A percentile compares a stretch with the other conserved stretches of the same genome.
These are phyloP conservation scores for Pluvianellus socialis DNA, from an alignment of 2,113 vertebrate species.

Conservation along the genomic window DNA sequence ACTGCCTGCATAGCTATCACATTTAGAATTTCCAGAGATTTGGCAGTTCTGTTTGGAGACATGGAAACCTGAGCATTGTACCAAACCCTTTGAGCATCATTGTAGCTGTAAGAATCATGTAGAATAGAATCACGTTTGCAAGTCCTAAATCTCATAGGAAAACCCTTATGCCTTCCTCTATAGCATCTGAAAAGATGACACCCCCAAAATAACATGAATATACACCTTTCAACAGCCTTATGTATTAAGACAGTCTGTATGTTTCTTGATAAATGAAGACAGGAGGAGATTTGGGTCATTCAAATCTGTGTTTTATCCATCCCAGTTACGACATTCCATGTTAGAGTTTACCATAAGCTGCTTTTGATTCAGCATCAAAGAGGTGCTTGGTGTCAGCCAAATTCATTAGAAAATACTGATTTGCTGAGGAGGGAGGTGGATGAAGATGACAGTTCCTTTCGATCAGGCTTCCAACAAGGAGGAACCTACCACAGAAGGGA, in stretches of 20 bases:
- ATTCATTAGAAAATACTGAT: neutral
- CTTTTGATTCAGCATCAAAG: neutral
- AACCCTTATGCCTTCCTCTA: neutral
- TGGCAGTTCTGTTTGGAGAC: neutral
- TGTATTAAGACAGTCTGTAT: neutral
- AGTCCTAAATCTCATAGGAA: neutral
- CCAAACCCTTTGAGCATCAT: neutral
- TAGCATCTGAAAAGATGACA: neutral
- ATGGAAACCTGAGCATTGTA: neutral
- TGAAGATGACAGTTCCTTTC: neutral
- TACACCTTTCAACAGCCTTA: neutral
- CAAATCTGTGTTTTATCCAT: neutral
- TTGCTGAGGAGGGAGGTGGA: neutral
- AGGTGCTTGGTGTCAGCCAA: neutral
- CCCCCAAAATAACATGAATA: neutral
- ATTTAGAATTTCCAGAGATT: neutral
- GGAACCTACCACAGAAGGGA: neutral
- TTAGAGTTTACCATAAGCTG: neutral
- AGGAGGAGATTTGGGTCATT: neutral
- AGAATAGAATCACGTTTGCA: neutral
- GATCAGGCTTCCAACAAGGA: neutral
- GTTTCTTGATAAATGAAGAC: neutral
- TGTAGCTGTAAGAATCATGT: neutral
- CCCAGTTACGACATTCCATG: neutral
- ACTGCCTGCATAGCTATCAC: neutral